Evolutionary conservation across 2,797 vertebrate genomes (phyloP), one percentile per base, ranked within the genome.

Genomic region (Rhynchotus rufescens): DNA sequence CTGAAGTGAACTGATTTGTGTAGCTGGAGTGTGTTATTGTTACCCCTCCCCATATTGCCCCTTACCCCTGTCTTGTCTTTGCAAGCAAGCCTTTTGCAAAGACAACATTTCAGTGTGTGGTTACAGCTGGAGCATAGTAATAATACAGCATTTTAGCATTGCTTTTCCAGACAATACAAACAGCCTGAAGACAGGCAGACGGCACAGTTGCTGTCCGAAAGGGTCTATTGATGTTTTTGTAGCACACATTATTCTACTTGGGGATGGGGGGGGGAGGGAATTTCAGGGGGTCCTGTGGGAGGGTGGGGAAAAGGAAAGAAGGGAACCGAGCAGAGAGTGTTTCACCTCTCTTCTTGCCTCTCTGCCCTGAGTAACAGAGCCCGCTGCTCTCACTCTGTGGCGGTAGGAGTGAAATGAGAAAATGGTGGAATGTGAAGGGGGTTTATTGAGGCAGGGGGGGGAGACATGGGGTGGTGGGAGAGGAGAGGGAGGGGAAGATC

Each of bases 341-440:
- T 74, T 90, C 95, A 71, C 89, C 87, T 93, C 84, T 91, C 95
- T 95, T 88, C 92, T 93, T 92, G 95, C 79, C 90, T 96, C 95
- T 80, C 84, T 94, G 93, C 80, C 91, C 93, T 93, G 86, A 79
- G 96, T 96, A 97, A 97, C 93, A 88, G 94, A 97, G 92, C 95
- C 96, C 95, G 95, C 84, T 28, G 56, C 84, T 96, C 96, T 96
- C 73, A n/a, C 68, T 96, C 79, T 14, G 15, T 22, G 26, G 77
- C 42, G n/a, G 92, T 94, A 95, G 94, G 95, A 96, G 93, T 95
- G 95, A 97, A 98, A 92, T 97, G 86, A 96, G 97, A 98, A 98
- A 97, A 98, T 98, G 98, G 97, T 97, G 98, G 98, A 96, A 98
- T 96, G 96, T 91, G 88, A 88, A 97, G 96, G 96, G 96, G 96